These are phyloP conservation scores for Listronotus oregonensis DNA, from an alignment of 1,140 invertebrate genomes.

Conservation along the genomic window DNA sequence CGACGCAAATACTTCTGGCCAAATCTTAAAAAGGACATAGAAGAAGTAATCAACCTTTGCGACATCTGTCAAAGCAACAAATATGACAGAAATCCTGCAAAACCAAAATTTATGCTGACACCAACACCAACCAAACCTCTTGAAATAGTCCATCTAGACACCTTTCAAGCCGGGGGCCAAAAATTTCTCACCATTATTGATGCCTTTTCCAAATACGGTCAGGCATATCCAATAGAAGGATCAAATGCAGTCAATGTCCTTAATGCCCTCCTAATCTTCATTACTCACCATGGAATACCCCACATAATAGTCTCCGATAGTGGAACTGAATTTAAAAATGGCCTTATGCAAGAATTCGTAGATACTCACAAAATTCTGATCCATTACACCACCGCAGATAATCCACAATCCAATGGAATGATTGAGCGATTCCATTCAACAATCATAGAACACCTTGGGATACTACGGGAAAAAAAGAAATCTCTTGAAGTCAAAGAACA, in stretches of 20 bases:
- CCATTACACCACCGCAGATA: conserved; percentile 18
- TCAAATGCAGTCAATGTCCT: conserved; percentile 1
- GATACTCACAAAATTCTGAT: conserved; percentile 27
- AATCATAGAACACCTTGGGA: conserved; percentile 41
- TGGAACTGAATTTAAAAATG: conserved; percentile 29
- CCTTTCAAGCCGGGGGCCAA: neutral
- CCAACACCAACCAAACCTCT: conserved; percentile 14
- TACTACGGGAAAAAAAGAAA: conserved; percentile 28
- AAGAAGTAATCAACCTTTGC: conserved; percentile 13
- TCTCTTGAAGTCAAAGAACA: conserved; percentile 20
- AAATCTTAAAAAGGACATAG: conserved; percentile 15
- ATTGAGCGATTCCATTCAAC: conserved; percentile 34
- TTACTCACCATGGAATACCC: conserved; percentile 24
- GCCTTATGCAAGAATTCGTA: conserved; percentile 26
- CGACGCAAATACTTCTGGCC: conserved; percentile 26
- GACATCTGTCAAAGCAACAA: conserved; percentile 18
- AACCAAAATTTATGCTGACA: conserved; percentile 10
- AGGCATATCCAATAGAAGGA: conserved; percentile 39
- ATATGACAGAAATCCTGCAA: conserved; percentile 16
- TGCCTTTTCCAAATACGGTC: conserved; percentile 48
- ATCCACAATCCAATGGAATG: conserved; percentile 26
- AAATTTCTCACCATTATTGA: conserved; percentile 44
- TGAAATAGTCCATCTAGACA: conserved; percentile 19
- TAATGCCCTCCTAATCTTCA: conserved; percentile 6
- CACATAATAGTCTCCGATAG: conserved; percentile 16